Evolutionary conservation across 53 echinoderm and acorn worm species (phyloP), one percentile per base, ranked within the genome.

Genomic region (Henricia sp.): DNA sequence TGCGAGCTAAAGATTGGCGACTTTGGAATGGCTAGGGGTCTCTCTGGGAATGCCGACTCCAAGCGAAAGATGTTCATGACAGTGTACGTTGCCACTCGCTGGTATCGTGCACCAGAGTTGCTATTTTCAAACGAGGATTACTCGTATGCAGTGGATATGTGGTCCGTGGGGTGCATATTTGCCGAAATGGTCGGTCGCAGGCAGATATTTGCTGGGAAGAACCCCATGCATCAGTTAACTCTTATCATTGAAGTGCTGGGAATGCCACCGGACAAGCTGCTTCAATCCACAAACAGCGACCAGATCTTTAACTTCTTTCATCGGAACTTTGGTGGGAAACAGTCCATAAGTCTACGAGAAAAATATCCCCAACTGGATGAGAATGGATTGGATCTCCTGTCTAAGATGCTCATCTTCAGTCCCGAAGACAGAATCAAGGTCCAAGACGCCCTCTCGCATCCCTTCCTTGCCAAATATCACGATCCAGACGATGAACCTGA

Each of bases 91-190:
- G 99, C 99, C 1, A 99, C 99, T 6, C 85, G 99, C 26, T 99
- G 99, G 99, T 99, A 99, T 52, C 88, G 99, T 20, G 99, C 99
- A 2, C 99, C 99, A 55, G 99, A 99, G 71, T 71, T 99, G 19
- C 89, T 99, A 19, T 99, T 94, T 58, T 91, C 90, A 3, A 90
- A 84, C 17, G 92, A 89, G 27, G 92, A 95, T 32, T 99, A 99
- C 72, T 71, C 92, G 0, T 70, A 92, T 19, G 90, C 95, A 11
- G 94, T 99, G n/a, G 99, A 99, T 62, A 93, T 95, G 84, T 99
- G 99, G 99, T 99, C 99, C 6, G 92, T 99, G 3, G 99, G 99
- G 1, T 99, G 99, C 62, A 99, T 99, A 53, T 91, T 99, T 33
- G 99, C 95, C 2, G 99, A 99, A 85, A 99, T 99, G 99, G 56